phyloP scores from a whole-genome alignment of 2,888 invertebrate genomes.

The Drosophila tripunctata region DNA sequence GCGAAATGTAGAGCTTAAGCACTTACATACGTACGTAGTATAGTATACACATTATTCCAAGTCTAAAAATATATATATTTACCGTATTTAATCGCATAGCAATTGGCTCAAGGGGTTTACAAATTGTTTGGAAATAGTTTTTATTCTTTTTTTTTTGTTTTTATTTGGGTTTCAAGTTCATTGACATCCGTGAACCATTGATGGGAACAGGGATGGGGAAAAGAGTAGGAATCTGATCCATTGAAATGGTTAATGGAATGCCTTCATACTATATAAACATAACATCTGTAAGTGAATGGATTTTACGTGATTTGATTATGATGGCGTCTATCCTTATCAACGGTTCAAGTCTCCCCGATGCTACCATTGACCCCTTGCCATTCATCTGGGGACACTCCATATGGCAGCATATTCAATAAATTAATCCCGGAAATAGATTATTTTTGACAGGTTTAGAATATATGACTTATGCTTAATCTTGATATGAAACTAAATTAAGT shows the following conservation, averaged over 20 bases:
- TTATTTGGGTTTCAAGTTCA: slow-evolving; percentile 48
- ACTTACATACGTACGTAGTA: background rate
- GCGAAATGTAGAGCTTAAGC: slow-evolving; percentile 15
- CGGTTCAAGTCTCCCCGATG: background rate
- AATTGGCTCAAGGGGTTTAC: slow-evolving; percentile 24
- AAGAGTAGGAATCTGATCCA: slow-evolving; percentile 8
- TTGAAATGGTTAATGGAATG: slow-evolving; percentile 40
- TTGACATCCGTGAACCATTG: slow-evolving; percentile 46
- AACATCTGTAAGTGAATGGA: slow-evolving; percentile 24
- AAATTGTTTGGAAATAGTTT: slow-evolving; percentile 24
- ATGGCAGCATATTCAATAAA: background rate
- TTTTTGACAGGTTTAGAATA: background rate
- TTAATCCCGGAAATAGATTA: slow-evolving; percentile 36
- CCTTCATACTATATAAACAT: slow-evolving; percentile 9
- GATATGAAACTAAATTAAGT: too few relatives aligned
- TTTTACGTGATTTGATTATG: slow-evolving; percentile 25
- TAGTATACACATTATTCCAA: too few relatives aligned
- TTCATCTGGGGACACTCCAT: background rate
- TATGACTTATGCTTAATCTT: background rate
- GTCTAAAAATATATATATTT: background rate
- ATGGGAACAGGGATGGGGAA: background rate
- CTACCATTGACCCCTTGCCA: slow-evolving; percentile 26
- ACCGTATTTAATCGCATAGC: background rate
- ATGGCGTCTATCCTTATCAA: slow-evolving; percentile 21
- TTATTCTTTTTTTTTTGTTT: background rate